These are phyloP conservation scores for Pterostichus madidus DNA, from an alignment of 2,888 invertebrate species.

Conservation along the genomic window DNA sequence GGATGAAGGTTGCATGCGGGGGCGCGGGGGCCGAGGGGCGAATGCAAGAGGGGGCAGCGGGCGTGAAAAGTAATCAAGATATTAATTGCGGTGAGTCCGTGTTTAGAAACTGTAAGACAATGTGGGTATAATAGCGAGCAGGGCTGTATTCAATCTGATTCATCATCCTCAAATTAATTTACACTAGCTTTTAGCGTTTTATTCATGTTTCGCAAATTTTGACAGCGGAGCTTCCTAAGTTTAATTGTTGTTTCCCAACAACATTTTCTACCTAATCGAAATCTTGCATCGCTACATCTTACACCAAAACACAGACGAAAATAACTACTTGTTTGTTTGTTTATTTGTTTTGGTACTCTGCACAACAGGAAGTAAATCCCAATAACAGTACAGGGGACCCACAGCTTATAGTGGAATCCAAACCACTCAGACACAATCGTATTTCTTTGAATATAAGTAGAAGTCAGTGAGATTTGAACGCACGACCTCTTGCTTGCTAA, in stretches of 20 bases:
- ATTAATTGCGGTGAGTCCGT: conserved; percentile 70
- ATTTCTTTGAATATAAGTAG: too few relatives aligned
- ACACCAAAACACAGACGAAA: too few relatives aligned
- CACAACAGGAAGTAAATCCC: too few relatives aligned
- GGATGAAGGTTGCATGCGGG: conserved; percentile 65
- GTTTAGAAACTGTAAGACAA: conserved; percentile 68
- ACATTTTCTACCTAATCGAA: not conserved
- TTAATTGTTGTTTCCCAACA: not conserved
- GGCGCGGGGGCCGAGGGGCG: conserved; percentile 62
- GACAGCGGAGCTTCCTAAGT: not conserved
- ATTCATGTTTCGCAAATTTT: not conserved
- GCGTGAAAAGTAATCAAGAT: conserved; percentile 71
- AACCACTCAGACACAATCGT: too few relatives aligned
- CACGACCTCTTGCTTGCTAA: too few relatives aligned
- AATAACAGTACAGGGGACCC: too few relatives aligned
- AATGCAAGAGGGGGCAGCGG: conserved; percentile 66
- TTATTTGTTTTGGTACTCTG: too few relatives aligned
- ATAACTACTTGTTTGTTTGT: too few relatives aligned
- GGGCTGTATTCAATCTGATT: conserved; percentile 46
- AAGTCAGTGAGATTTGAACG: too few relatives aligned
- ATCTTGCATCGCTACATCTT: too few relatives aligned
- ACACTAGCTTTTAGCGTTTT: conserved; percentile 31
- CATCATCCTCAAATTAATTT: conserved; percentile 47
- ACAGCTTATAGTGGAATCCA: too few relatives aligned
- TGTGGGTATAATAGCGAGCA: conserved; percentile 55